phyloP scores from a whole-genome alignment of 2,888 invertebrate genomes.

The Nezara viridula region DNA sequence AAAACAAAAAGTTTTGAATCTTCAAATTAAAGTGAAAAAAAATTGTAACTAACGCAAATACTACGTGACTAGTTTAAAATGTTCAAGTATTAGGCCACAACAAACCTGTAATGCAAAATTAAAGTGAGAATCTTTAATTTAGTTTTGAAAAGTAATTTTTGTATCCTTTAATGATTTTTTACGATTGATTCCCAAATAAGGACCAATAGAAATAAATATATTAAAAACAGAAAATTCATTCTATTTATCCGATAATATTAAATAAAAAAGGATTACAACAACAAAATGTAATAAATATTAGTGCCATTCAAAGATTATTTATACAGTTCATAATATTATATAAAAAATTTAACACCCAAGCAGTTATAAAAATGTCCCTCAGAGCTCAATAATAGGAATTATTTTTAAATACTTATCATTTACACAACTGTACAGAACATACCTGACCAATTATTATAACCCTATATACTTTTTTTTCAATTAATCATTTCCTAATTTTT shows the following conservation, averaged over 20 bases:
- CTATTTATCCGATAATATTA: background rate
- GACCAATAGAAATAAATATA: background rate
- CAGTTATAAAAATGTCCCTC: conserved; percentile 12
- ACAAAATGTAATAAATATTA: background rate
- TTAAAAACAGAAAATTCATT: background rate
- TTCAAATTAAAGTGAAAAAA: background rate
- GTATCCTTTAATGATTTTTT: background rate
- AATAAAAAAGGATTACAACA: background rate
- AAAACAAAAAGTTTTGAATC: background rate
- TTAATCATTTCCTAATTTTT: background rate
- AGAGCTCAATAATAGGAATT: conserved; percentile 42
- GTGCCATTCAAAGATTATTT: conserved; percentile 21
- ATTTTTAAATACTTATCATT: conserved; percentile 9
- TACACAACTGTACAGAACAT: background rate
- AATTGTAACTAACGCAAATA: background rate
- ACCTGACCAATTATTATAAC: background rate
- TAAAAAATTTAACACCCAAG: conserved; percentile 31
- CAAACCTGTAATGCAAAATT: background rate
- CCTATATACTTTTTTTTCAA: background rate
- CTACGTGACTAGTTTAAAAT: background rate
- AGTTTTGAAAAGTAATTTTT: background rate
- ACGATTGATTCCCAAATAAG: background rate
- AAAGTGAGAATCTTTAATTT: background rate
- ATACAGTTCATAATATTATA: conserved; percentile 34
- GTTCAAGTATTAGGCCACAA: background rate